Evolutionary conservation across 2,888 invertebrate genomes (phyloP), one percentile per base, ranked within the genome.

Genomic region (Sturmia bella): DNA sequence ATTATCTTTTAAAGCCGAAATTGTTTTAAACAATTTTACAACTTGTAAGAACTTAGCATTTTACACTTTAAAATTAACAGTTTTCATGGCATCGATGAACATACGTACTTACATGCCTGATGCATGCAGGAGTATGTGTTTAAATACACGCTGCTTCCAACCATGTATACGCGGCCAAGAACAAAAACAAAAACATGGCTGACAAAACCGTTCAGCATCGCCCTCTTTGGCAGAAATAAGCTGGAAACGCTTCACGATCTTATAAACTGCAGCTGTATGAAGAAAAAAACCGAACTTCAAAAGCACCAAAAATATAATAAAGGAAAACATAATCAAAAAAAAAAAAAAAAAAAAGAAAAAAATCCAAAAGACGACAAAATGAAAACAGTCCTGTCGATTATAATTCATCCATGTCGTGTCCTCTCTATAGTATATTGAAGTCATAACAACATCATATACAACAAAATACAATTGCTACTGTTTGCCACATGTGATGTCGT

Each of bases 391-490:
- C 78, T 75, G 64, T 59, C 82, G 74, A 82, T 78, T 74, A 82
- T 82, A 82, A 82, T 78, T 78, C 81, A 79, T 82, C 72, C 74
- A 84, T 86, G 87, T 88, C 87, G 87, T 88, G 88, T 88, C 87
- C 87, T 88, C 87, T 85, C 86, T 69, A 72, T 75, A 45, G 17
- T 45, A 9, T 45, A 82, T 78, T 70, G 66, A 70, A 82, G 78
- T 82, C 82, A 82, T 82, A 82, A 82, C 82, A 82, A 78, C 82
- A 82, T 82, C 78, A 78, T 78, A 82, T 78, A 78, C 82, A 32
- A 32, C 32, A 88, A 87, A 88, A 87, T 87, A 88, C 88, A 88
- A 88, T 88, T 88, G 88, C 88, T 88, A 88, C 88, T 88, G 88
- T 88, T 88, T 85, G 88, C 87, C 87, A 86, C 87, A 87, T 86